Evolutionary conservation across 2,797 vertebrate genomes (phyloP).

Genomic region (Gambelia wislizenii): DNA sequence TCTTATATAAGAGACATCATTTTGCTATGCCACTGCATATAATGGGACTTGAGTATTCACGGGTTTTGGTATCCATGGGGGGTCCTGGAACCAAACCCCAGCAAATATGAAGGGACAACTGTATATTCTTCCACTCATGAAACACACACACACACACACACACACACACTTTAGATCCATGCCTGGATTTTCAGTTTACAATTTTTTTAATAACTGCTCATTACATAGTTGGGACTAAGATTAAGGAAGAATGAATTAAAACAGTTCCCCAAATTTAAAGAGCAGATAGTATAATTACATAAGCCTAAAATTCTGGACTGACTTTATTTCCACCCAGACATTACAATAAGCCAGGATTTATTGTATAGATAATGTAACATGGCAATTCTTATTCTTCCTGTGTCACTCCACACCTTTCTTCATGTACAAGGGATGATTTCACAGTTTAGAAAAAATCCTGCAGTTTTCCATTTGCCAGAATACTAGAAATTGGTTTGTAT

Average conservation of each 20-base stretch:
- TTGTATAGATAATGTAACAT: too few species aligned
- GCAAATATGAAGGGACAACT: too few species aligned
- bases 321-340: background rate
- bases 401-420: background rate
- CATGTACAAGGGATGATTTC: background rate
- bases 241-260: background rate
- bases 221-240: background rate
- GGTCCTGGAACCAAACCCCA: too few species aligned
- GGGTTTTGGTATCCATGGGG: too few species aligned
- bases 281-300: background rate
- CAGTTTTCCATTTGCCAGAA: background rate
- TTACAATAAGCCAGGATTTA: background rate
- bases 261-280: background rate
- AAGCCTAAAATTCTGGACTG: background rate
- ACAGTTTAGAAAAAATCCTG: background rate
- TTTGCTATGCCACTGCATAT: too few species aligned
- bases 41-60: too few species aligned
- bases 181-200: background rate
- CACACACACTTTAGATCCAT: background rate
- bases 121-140: background rate
- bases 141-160: rapidly evolving
- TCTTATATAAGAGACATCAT: too few species aligned
- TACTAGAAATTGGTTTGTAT: background rate
- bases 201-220: background rate
- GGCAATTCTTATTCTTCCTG: background rate